Base-by-base conservation (phyloP, 2,888 invertebrate species). In the Ectobius pallidus region DNA sequence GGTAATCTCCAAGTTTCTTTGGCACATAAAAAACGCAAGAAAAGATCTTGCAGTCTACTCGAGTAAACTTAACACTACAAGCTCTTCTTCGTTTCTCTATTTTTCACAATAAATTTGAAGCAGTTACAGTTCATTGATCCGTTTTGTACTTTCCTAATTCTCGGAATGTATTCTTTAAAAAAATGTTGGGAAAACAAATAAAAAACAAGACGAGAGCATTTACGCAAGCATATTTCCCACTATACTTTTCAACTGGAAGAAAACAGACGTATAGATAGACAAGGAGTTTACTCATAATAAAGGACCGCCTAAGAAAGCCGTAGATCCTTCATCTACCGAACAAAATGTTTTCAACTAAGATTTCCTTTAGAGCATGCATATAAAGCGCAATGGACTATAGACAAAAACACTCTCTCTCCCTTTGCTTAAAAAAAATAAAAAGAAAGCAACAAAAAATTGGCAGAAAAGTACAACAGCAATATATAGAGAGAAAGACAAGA, bases 201-300 rank as follows among this genome's bases (percentile, higher is more conserved):
- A 67, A 2, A 16, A 25, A 55, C 14, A 27, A 46, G 44, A 67
- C 22, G n/a, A 22, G 34, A 34, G 32, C 69, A 69, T 69, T 69
- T 69, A 18, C 69, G 30, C 52, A 69, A 49, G 55, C 69, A 69
- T 69, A 52, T 69, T 69, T 55, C 69, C 34, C 34, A 55, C 49
- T 69, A 52, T 69, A 14, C 55, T 32, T 27, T 46, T 32, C 69
- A 52, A 34, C 34, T 69, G 52, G 30, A 67, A 44, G 67, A 58
- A 52, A 52, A 3, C 22, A 32, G 9, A 32, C 30, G 6, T n/a
- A 34, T 34, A 58, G 30, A 34, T 34, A 58, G 16, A n/a, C 30
- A 30, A 25, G 30, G n/a, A 18, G n/a, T 9, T 58, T 11, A 34
- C 34, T 34, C 34, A 22, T 27, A 55, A 58, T 58, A 32, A 58